Evolutionary conservation across 2,113 vertebrate genomes (phyloP).

Genomic region (Lucifuga dentata): DNA sequence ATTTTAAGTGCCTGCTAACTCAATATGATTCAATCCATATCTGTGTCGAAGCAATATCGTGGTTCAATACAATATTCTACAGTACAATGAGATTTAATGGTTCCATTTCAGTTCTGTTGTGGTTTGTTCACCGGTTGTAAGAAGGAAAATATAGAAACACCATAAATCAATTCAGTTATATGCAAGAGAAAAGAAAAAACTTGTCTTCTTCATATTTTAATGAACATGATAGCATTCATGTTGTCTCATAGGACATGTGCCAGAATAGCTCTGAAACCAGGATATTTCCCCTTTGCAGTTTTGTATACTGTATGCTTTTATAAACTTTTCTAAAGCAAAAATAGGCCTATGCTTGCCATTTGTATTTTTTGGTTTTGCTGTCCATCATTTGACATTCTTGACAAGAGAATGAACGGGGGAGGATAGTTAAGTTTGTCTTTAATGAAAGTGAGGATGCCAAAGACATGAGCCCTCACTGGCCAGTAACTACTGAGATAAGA

Average conservation of each 20-base stretch:
- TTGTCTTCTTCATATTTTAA: background rate
- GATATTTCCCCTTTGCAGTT: slow-evolving; percentile 54
- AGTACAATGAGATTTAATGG: slow-evolving; percentile 6
- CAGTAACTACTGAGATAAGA: no score
- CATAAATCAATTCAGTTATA: background rate
- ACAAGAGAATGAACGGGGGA: background rate
- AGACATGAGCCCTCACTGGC: no score
- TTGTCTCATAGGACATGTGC: background rate
- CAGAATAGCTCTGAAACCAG: slow-evolving; percentile 31
- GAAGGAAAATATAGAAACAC: no score
- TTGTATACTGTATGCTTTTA: slow-evolving; percentile 47
- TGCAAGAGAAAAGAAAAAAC: slow-evolving; percentile 1
- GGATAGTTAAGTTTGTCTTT: background rate
- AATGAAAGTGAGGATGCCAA: background rate
- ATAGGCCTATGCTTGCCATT: slow-evolving; percentile 18
- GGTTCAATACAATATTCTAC: background rate
- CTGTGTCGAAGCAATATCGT: background rate
- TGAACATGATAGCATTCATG: no score
- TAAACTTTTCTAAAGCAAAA: slow-evolving; percentile 13
- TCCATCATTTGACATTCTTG: slow-evolving; percentile 1
- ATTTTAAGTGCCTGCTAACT: slow-evolving; percentile 10
- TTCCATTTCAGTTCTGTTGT: background rate
- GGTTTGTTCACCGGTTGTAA: background rate
- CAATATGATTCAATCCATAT: slow-evolving; percentile 4
- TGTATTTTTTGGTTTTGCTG: background rate